Conservation (phyloP, 2,113 vertebrate species). For the Rattus norvegicus region DNA sequence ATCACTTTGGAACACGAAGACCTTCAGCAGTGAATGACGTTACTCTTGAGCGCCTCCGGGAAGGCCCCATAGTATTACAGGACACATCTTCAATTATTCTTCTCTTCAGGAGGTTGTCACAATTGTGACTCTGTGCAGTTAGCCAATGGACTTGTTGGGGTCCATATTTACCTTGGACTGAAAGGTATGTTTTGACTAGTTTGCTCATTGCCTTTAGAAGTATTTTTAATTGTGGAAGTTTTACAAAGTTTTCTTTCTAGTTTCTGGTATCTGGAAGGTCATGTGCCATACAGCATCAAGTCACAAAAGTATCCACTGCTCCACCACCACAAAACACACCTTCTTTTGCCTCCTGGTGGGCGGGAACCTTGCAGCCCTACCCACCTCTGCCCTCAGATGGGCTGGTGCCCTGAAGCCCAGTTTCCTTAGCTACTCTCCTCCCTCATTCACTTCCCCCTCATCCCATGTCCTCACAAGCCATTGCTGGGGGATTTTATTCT, state of each 20-base stretch:
- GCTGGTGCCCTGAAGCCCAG: too few relatives aligned
- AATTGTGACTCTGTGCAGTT: neutral
- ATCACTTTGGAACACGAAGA: neutral
- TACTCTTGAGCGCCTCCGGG: neutral
- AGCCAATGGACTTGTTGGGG: neutral
- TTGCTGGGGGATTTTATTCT: neutral
- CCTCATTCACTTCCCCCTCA: too few relatives aligned
- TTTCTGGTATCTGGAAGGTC: neutral
- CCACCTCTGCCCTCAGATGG: neutral
- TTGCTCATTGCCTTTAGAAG: neutral
- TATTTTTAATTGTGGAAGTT: conserved; percentile 22
- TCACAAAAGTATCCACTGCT: neutral
- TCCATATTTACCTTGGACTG: neutral
- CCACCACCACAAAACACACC: neutral
- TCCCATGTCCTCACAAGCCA: neutral
- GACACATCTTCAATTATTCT: neutral
- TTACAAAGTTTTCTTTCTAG: conserved; percentile 16
- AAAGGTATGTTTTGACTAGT: conserved; percentile 30
- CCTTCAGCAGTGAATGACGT: neutral
- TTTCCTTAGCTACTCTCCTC: neutral
- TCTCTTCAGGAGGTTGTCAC: neutral
- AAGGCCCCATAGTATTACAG: neutral
- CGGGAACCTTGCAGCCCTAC: neutral
- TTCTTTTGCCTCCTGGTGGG: neutral
- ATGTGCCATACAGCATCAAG: neutral